Evolutionary conservation across 2,888 invertebrate species (phyloP), one percentile per base, ranked within the genome.

Genomic region (Stomorhina lunata): DNA sequence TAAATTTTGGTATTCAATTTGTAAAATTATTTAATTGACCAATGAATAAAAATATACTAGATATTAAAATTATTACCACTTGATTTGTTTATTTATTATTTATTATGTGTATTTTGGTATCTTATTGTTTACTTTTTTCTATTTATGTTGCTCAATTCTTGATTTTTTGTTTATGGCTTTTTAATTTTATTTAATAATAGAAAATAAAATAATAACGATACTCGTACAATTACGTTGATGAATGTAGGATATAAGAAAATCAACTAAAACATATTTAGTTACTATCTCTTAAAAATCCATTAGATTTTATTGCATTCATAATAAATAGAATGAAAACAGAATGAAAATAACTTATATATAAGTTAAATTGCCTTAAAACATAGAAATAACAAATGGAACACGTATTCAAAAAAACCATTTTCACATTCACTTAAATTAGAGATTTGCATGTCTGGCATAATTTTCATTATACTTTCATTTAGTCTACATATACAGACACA

Each of bases 371-470:
- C n/a, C n/a, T n/a, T n/a, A n/a, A n/a, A 22, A 71, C 43, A 81
- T n/a, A 27, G 34, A 76, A 73, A 76, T 37, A 55, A 61, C 69
- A 63, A 69, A 77, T 69, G 78, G 57, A 81, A 69, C 81, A 79
- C 75, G 79, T 79, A 76, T 69, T 66, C 27, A 66, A 69, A 78
- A 59, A 72, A 63, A 78, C 29, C 63, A 73, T 78, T 78, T 78
- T 69, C 63, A 45, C 61, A 77, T 78, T 82, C 59, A 71, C 69
- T 79, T 69, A 71, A 82, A 82, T 76, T 75, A 82, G 71, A 71
- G 66, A 79, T 79, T 82, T 82, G 82, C 82, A 82, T 82, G 82
- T 82, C 79, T 79, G 82, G 71, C 71, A 79, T 71, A 76, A 71
- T 79, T 79, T 79, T 57, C 57, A 22, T 69, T 78, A 69, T 65